phyloP scores from a whole-genome alignment of 2,888 invertebrate genomes.

The Argyresthia albistria region DNA sequence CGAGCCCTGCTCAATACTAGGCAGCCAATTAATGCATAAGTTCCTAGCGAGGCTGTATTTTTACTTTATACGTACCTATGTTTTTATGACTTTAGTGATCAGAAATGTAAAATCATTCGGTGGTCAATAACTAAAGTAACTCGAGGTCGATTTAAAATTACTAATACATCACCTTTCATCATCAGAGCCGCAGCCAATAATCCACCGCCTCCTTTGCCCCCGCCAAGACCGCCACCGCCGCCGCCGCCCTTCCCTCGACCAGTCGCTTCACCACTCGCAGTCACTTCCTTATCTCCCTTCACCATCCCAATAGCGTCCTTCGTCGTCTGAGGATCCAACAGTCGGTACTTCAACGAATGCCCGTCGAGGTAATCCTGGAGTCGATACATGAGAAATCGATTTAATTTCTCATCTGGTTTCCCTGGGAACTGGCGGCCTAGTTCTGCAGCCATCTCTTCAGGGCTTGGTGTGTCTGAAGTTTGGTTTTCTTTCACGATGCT shows the following conservation, averaged over 20 bases:
- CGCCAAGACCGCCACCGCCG: constrained; percentile 34
- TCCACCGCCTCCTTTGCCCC: constrained; percentile 44
- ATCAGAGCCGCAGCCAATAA: constrained; percentile 72
- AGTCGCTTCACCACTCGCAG: constrained; percentile 49
- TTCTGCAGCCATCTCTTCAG: constrained; percentile 77
- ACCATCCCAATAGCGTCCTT: constrained; percentile 68
- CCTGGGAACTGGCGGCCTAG: constrained; percentile 83
- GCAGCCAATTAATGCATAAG: too few species aligned
- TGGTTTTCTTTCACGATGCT: constrained; percentile 78
- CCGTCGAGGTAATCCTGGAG: constrained; percentile 80
- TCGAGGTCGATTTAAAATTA: too few species aligned
- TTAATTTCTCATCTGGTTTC: constrained; percentile 82
- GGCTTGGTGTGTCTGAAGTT: constrained; percentile 50
- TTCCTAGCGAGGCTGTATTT: too few species aligned
- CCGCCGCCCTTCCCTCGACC: constrained; percentile 51
- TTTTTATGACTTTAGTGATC: too few species aligned
- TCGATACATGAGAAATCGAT: constrained; percentile 78
- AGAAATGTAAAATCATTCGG: too few species aligned
- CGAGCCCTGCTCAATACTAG: too few species aligned
- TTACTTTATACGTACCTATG: too few species aligned
- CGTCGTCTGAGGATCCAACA: constrained; percentile 76
- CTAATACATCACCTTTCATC: constrained; percentile 72
- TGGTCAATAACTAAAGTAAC: too few species aligned
- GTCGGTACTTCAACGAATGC: constrained; percentile 80
- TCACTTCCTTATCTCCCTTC: constrained; percentile 48